A percentile compares a stretch with the other conserved stretches of the same genome.
Conservation (phyloP, 2,113 vertebrate genomes). For the Rynchops niger region DNA sequence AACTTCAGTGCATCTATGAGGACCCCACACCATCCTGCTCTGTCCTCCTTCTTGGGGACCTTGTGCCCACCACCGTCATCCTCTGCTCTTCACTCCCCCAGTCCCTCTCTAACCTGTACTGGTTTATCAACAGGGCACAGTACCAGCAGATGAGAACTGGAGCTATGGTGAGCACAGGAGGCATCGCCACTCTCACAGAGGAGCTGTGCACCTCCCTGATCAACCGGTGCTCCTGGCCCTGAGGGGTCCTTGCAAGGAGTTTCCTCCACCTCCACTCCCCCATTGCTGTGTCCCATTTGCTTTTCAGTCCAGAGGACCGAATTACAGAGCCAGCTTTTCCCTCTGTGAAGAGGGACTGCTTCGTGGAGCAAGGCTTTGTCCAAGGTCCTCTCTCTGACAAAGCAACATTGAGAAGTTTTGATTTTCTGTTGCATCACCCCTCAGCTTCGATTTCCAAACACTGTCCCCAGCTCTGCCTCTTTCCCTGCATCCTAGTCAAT, state of each 20-base stretch:
- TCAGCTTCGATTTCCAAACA: background rate
- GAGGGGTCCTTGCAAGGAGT: background rate
- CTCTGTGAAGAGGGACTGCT: background rate
- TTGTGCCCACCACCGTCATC: fast-evolving
- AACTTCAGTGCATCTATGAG: background rate
- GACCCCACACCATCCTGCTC: background rate
- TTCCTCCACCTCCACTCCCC: background rate
- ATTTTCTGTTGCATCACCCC: background rate
- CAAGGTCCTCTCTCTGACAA: background rate
- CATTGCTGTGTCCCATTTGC: background rate
- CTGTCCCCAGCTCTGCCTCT: background rate
- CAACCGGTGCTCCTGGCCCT: background rate
- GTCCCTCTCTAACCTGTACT: background rate
- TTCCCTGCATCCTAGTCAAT: background rate
- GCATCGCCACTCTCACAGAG: fast-evolving
- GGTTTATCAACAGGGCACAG: background rate
- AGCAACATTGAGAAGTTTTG: background rate
- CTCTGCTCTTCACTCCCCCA: background rate
- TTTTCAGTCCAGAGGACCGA: background rate
- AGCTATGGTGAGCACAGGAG: background rate
- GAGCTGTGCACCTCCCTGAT: background rate
- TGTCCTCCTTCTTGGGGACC: background rate
- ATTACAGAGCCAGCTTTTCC: background rate
- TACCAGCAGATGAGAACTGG: background rate
- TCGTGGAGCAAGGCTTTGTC: background rate